phyloP scores from a whole-genome alignment of 1,140 invertebrate species.

The Alviniconcha marisindica region DNA sequence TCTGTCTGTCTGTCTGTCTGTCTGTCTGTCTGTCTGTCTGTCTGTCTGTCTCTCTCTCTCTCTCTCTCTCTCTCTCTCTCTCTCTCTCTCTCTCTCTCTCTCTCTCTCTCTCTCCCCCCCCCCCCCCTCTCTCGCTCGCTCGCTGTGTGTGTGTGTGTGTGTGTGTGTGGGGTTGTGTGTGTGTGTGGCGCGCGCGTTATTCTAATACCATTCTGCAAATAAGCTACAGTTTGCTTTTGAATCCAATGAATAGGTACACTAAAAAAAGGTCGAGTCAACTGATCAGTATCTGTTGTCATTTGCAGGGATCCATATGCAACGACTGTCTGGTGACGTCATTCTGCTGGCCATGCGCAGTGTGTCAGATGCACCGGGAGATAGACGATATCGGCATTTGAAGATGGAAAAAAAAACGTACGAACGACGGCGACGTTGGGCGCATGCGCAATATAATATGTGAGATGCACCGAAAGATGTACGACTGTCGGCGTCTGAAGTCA shows the following conservation, averaged over 20 bases:
- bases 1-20: neutral
- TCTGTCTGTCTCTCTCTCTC: neutral
- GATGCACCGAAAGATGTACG: no score
- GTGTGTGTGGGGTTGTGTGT: neutral
- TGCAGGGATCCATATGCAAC: constrained; percentile 18
- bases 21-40: neutral
- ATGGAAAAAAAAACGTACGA: no score
- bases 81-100: neutral
- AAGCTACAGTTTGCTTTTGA: no score
- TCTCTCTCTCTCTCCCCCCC: neutral
- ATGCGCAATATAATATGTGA: no score
- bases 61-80: constrained; percentile 2
- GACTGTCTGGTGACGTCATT: constrained; percentile 41
- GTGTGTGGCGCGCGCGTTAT: no score
- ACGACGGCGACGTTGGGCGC: no score
- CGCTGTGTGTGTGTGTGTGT: neutral
- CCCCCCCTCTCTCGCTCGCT: no score
- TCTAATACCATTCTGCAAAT: no score
- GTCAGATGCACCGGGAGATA: constrained; percentile 42
- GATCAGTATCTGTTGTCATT: no score
- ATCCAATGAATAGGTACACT: no score
- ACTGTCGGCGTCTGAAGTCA: no score
- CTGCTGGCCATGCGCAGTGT: constrained; percentile 43
- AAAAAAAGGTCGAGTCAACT: no score
- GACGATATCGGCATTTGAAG: constrained; percentile 34